A percentile compares a stretch with the other conserved stretches of the same genome.
phyloP scores from a whole-genome alignment of 2,797 vertebrate genomes.

The Notolabrus celidotus region DNA sequence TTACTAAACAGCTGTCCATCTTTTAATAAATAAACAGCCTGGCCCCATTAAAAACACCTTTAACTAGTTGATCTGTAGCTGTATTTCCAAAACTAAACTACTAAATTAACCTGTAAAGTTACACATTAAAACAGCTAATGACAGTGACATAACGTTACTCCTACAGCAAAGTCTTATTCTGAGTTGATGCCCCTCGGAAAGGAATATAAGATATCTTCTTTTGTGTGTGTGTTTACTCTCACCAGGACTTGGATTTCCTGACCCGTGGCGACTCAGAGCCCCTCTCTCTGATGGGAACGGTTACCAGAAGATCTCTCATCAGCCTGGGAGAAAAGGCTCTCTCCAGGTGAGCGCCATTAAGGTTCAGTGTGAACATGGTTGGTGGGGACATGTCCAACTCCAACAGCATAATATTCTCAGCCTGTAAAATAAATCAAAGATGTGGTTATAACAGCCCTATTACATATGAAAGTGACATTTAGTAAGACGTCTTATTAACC shows the following conservation, averaged over 20 bases:
- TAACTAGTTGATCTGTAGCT: too few species aligned
- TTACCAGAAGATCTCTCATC: constrained; percentile 84
- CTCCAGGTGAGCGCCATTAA: constrained; percentile 88
- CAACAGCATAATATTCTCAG: constrained; percentile 96
- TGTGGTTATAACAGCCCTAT: background rate
- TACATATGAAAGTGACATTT: background rate
- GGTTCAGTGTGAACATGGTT: constrained; percentile 91
- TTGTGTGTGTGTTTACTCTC: constrained; percentile 59
- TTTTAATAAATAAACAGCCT: too few species aligned
- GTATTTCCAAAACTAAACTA: too few species aligned
- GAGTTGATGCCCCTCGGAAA: too few species aligned
- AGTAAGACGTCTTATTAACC: too few species aligned
- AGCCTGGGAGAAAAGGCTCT: constrained; percentile 89
- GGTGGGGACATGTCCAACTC: constrained; percentile 95
- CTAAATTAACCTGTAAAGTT: too few species aligned
- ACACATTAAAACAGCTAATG: too few species aligned
- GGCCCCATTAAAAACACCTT: too few species aligned
- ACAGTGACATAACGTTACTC: too few species aligned
- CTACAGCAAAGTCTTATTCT: too few species aligned
- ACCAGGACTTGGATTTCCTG: constrained; percentile 95
- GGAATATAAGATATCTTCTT: too few species aligned
- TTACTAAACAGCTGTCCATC: too few species aligned
- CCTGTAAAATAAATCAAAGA: constrained; percentile 76
- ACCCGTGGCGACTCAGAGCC: constrained; percentile 86
- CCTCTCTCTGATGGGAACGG: constrained; percentile 85